A percentile compares a stretch with the other conserved stretches of the same genome.
These are phyloP conservation scores for Rhinichthys osculus DNA, from an alignment of 2,797 vertebrate species.

Conservation along the genomic window DNA sequence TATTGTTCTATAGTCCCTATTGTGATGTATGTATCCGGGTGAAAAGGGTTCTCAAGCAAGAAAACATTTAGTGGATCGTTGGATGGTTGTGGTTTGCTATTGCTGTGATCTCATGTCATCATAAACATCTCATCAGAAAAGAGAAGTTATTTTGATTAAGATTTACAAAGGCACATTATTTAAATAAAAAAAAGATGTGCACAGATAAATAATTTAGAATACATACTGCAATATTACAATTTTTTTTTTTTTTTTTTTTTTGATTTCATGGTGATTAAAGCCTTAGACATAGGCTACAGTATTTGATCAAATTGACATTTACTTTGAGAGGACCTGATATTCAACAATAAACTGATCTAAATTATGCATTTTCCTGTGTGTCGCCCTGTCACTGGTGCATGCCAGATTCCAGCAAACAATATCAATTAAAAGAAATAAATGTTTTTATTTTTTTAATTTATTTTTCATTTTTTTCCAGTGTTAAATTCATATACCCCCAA, in stretches of 20 bases:
- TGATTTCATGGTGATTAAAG: neutral
- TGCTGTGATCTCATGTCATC: neutral
- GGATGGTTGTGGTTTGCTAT: neutral
- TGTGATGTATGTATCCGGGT: neutral
- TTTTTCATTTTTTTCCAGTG: neutral
- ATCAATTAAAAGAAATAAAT: neutral
- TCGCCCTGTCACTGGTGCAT: neutral
- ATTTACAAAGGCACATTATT: neutral
- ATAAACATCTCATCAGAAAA: neutral
- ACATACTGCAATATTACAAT: too few species aligned
- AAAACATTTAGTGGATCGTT: neutral
- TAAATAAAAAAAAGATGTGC: neutral
- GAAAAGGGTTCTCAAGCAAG: neutral
- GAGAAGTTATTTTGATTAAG: neutral
- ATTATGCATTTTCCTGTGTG: neutral
- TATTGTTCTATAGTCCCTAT: neutral
- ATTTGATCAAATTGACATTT: neutral
- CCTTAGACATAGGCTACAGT: neutral
- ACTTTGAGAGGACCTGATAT: neutral
- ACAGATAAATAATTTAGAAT: too few species aligned
- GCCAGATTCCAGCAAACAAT: neutral
- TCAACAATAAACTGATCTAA: neutral
- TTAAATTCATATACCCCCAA: neutral
- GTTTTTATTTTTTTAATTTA: rapidly evolving
- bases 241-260: neutral